Conservation (phyloP, 2,888 invertebrate genomes). For the Drosophila anomalata region DNA sequence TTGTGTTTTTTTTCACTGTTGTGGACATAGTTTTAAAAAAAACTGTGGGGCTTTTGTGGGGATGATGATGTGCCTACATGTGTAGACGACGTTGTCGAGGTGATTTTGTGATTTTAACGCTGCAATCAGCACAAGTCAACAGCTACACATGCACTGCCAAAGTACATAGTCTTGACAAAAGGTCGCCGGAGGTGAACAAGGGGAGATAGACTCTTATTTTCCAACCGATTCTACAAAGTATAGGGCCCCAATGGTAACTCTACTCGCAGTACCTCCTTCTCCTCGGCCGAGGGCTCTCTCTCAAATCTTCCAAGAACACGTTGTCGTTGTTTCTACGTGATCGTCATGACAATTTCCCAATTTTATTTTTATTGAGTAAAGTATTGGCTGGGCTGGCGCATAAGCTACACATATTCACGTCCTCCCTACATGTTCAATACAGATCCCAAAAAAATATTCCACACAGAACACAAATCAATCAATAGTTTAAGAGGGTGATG, state of each 20-base stretch:
- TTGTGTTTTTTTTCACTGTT: conserved; percentile 6
- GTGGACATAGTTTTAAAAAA: background rate
- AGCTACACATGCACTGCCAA: conserved; percentile 2
- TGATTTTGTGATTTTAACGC: conserved; percentile 59
- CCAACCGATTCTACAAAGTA: background rate
- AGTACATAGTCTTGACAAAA: conserved; percentile 22
- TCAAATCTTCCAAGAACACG: conserved; percentile 55
- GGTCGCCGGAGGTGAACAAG: conserved; percentile 57
- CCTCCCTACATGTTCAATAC: conserved; percentile 42
- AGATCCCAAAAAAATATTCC: conserved; percentile 59
- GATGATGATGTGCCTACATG: conserved; percentile 61
- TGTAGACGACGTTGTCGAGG: conserved; percentile 66
- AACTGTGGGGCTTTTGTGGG: conserved; percentile 21
- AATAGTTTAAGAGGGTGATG: background rate
- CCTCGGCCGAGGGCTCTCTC: background rate
- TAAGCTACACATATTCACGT: conserved; percentile 13
- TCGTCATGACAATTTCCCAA: conserved; percentile 77
- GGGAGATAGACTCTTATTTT: conserved; percentile 12
- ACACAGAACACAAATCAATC: conserved; percentile 18
- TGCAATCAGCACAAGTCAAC: conserved; percentile 77
- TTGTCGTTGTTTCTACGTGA: conserved; percentile 63
- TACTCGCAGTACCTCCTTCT: background rate
- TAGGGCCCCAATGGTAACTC: background rate
- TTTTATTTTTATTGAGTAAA: conserved; percentile 76
- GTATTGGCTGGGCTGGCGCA: conserved; percentile 63